phyloP scores from a whole-genome alignment of 2,888 invertebrate genomes.

The Epirrita christyi region DNA sequence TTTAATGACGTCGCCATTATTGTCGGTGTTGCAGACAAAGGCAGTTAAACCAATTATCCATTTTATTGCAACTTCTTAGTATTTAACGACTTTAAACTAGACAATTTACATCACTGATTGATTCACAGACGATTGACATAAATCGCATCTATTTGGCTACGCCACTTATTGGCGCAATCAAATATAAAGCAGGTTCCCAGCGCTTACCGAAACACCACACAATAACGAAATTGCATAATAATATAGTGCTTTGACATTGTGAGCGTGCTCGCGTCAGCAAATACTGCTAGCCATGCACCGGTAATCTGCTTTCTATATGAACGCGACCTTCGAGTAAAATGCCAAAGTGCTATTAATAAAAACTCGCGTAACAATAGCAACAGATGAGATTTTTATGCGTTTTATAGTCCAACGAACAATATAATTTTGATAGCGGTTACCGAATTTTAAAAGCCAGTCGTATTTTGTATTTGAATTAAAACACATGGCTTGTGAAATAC shows the following conservation, averaged over 20 bases:
- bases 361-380: conserved; percentile 25
- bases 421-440: conserved; percentile 20
- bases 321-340: conserved; percentile 11
- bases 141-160: conserved; percentile 26
- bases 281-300: not conserved
- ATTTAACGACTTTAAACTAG: conserved; percentile 1
- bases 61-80: not conserved
- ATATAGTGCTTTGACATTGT: no score
- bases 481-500: conserved; percentile 3
- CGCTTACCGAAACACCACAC: no score
- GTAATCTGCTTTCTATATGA: conserved; percentile 15
- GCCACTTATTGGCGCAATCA: not conserved
- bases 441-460: conserved; percentile 17
- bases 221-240: no score
- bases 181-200: conserved; percentile 9
- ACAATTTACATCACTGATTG: conserved; percentile 20
- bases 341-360: conserved; percentile 29
- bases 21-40: not conserved
- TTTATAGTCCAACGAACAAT: conserved; percentile 25
- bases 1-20: not conserved
- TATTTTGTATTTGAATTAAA: conserved; percentile 9
- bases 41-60: not conserved
- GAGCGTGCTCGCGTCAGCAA: no score
- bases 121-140: conserved; percentile 30
- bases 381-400: conserved; percentile 29